phyloP scores from a whole-genome alignment of 2,113 vertebrate genomes.

The Ptilorrhoa leucosticta region DNA sequence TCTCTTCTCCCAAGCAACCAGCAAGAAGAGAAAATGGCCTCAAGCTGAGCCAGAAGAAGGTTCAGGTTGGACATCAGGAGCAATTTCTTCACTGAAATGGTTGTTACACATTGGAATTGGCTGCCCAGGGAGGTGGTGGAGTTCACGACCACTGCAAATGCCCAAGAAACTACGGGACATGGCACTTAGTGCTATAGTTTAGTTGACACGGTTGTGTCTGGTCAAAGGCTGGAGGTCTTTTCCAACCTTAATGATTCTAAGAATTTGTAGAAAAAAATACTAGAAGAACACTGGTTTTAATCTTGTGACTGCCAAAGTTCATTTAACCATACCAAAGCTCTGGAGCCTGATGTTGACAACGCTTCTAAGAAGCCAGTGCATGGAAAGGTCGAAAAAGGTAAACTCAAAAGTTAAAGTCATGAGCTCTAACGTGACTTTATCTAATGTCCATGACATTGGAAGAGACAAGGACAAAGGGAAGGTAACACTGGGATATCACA shows the following conservation, averaged over 20 bases:
- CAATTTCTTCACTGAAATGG: not conserved
- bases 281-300: not conserved
- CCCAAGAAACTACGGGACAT: not conserved
- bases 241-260: not conserved
- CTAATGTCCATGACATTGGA: not conserved
- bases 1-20: not conserved
- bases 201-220: not conserved
- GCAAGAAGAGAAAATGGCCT: not conserved
- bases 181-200: not conserved
- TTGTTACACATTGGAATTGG: not conserved
- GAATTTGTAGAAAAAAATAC: not conserved
- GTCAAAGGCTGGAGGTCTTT: not conserved
- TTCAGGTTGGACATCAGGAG: not conserved
- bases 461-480: not conserved
- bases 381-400: not conserved
- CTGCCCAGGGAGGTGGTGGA: not conserved
- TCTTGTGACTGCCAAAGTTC: not conserved
- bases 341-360: not conserved
- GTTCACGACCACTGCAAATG: fast-evolving
- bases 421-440: not conserved
- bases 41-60: not conserved
- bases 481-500: fast-evolving
- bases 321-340: not conserved
- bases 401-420: not conserved
- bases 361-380: not conserved